Evolutionary conservation across 1,140 invertebrate species (phyloP).

Genomic region (Laupala kohalensis): DNA sequence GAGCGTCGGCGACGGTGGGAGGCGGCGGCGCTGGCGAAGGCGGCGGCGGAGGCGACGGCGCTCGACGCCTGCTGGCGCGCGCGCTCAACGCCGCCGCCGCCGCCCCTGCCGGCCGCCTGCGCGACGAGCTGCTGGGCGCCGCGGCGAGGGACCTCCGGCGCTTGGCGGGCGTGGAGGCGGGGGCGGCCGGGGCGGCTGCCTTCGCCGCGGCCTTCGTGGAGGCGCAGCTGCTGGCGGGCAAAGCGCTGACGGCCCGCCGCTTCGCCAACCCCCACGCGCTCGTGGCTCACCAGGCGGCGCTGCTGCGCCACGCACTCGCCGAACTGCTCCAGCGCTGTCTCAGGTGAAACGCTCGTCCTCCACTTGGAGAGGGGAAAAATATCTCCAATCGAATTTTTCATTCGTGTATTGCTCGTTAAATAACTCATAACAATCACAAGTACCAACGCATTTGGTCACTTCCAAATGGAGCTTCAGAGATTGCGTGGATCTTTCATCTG

Average conservation of each 20-base stretch:
- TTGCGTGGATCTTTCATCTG: too few species aligned
- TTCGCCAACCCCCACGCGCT: conserved; percentile 35
- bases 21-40: conserved; percentile 14
- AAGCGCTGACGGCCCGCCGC: conserved; percentile 25
- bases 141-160: conserved; percentile 58
- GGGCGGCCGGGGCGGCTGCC: conserved; percentile 67
- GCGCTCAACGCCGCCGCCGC: too few species aligned
- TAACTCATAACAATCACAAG: too few species aligned
- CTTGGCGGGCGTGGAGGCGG: conserved; percentile 72
- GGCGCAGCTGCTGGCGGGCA: conserved; percentile 39
- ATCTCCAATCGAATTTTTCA: too few species aligned
- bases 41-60: conserved; percentile 26
- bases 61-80: conserved; percentile 62
- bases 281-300: conserved; percentile 33
- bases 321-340: conserved; percentile 57
- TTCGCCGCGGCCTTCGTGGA: conserved; percentile 71
- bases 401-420: too few species aligned
- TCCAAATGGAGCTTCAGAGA: too few species aligned
- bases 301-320: conserved; percentile 38
- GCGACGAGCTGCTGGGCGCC: conserved; percentile 50
- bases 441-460: too few species aligned
- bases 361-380: too few species aligned
- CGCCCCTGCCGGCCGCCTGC: conserved; percentile 41
- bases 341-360: too few species aligned
- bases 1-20: too few species aligned